Conservation (phyloP, 2,888 invertebrate species). For the Caenorhabditis angaria region DNA sequence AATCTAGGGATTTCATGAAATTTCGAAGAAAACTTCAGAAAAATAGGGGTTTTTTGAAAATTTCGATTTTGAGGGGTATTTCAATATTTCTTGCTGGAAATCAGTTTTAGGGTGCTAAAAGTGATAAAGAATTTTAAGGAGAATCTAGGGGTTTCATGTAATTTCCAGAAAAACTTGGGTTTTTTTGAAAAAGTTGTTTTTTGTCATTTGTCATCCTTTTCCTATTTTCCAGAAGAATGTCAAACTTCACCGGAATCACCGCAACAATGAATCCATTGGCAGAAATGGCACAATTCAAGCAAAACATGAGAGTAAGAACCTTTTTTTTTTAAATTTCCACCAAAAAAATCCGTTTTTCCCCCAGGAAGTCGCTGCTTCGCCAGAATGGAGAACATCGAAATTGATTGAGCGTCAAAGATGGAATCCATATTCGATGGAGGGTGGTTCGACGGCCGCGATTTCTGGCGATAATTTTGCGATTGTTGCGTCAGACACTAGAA, state of each 20-base stretch:
- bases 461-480: constrained; percentile 94
- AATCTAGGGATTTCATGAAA: not conserved
- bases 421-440: constrained; percentile 71
- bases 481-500: constrained; percentile 86
- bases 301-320: constrained; percentile 21
- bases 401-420: constrained; percentile 60
- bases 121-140: too few species aligned
- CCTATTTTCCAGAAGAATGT: constrained; percentile 13
- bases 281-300: constrained; percentile 36
- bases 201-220: too few species aligned
- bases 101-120: too few species aligned
- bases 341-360: constrained; percentile 11
- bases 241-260: constrained; percentile 41
- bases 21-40: too few species aligned
- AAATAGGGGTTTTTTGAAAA: too few species aligned
- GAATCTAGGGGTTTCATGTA: too few species aligned
- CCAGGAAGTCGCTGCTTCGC: constrained; percentile 58
- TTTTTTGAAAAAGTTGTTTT: too few species aligned
- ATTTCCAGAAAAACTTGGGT: too few species aligned
- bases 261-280: constrained; percentile 18
- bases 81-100: too few species aligned
- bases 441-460: constrained; percentile 86
- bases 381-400: constrained; percentile 58
- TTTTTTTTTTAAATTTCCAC: not conserved
- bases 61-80: too few species aligned